Base-by-base conservation (phyloP, 2,113 vertebrate genomes). In the Lagopus leucura region DNA sequence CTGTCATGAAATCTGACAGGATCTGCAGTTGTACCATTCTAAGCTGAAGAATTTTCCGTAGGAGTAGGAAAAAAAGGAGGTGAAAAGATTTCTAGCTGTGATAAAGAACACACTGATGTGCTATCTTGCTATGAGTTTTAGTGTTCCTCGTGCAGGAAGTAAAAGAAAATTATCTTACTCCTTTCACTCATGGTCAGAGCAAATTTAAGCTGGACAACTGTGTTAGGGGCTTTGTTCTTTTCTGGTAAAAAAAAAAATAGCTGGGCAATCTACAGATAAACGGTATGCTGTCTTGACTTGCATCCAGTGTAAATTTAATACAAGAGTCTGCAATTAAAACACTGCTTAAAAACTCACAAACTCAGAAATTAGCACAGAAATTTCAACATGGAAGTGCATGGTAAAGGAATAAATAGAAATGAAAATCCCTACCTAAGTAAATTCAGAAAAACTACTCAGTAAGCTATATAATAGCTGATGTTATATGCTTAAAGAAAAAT, bases 401-500 rank as follows among this genome's bases (percentile, higher is more conserved):
- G 34, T 40, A 28, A 64, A 70, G 60, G 27, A 30, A n/a, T 20
- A 50, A 24, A 32, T 61, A 28, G 17, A 43, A 6, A 45, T n/a
- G 21, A 60, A 75, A 65, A 14, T 20, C 66, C 75, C 21, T 36
- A 61, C 21, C 47, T 1, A 8, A 11, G 28, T 67, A 47, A 47
- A 74, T 48, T 63, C 82, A 82, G 57, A 55, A 76, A 86, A 92
- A 83, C 69, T 45, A 77, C 14, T 91, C 69, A 42, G 57, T 72
- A 75, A 88, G n/a, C 88, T 72, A 48, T 16, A 34, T 8, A 48
- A 38, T 8, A 38, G 25, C 84, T 71, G 63, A 13, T 50, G 21
- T 16, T 16, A 13, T 7, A 28, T 22, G 57, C 82, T 94, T 77
- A 65, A 88, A 93, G 43, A 95, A 94, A 95, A 93, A 88, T 79